Evolutionary conservation across 2,888 invertebrate genomes (phyloP), one percentile per base, ranked within the genome.

Genomic region (Drosophila lacicola): DNA sequence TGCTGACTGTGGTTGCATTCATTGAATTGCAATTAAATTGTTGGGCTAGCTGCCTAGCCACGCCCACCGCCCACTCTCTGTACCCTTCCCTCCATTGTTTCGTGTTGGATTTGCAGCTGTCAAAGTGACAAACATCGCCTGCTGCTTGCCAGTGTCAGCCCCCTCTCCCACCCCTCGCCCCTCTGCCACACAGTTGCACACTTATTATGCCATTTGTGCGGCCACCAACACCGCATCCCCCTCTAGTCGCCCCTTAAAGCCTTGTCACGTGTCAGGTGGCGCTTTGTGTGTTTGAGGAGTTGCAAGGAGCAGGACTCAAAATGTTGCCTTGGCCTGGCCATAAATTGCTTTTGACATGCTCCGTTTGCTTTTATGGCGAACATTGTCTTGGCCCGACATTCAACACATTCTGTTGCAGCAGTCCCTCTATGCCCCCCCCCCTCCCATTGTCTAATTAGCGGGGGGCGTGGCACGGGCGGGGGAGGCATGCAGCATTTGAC

Each of bases 301-400:
- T 46, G 53, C 45, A 45, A 66, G 45, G 29, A 50, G 29, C 57
- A 60, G 54, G 17, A 19, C 50, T 63, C 50, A 29, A 65, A 65
- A 37, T 65, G 71, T 49, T 57, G 70, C 53, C 56, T 33, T 33
- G 36, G 45, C 67, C 64, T 41, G 17, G 8, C 45, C 70, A 82
- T 88, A 88, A 88, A 83, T 83, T 88, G 83, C 88, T 80, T 86
- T 72, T 86, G 86, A 80, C 83, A 82, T 80, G 83, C 86, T 83
- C 67, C 78, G 83, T 83, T 83, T 78, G 80, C 86, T 80, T 83
- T 88, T 88, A 83, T 88, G 86, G 80, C 70, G 61, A 71, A 76
- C 67, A 77, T 80, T 88, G 83, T 88, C 86, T 85, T 82, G 83
- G 68, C 65, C 58, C 70, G 83, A 77, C 80, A 82, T 74, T 74